A percentile compares a stretch with the other conserved stretches of the same genome.
Evolutionary conservation across 2,888 invertebrate species (phyloP).

Genomic region (Hypomecis punctinalis): DNA sequence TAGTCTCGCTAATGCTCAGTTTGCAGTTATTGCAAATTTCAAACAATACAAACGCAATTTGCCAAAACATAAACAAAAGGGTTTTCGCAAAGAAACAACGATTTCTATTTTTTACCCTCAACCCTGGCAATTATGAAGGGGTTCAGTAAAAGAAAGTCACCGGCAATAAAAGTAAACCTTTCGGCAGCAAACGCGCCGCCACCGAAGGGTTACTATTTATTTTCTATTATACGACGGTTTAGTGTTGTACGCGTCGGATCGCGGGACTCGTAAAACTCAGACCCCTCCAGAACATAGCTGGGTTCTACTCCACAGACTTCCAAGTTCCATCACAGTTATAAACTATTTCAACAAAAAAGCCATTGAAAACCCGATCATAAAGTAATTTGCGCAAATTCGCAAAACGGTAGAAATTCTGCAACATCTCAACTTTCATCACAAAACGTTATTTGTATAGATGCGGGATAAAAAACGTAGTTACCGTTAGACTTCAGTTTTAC

Average conservation of each 20-base stretch:
- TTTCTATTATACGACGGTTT: conserved; percentile 74
- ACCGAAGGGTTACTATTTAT: conserved; percentile 82
- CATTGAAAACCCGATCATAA: conserved; percentile 73
- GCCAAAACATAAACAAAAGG: conserved; percentile 61
- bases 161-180: conserved; percentile 82
- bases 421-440: conserved; percentile 68
- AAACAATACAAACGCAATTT: conserved; percentile 51
- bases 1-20: conserved; percentile 36
- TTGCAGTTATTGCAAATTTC: conserved; percentile 44
- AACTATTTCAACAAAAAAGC: conserved; percentile 68
- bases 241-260: conserved; percentile 63
- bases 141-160: conserved; percentile 76
- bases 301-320: conserved; percentile 54
- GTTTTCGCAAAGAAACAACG: conserved; percentile 60
- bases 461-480: conserved; percentile 57
- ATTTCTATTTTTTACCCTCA: conserved; percentile 66
- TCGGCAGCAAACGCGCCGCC: conserved; percentile 76
- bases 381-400: conserved; percentile 84
- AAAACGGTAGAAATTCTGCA: conserved; percentile 77
- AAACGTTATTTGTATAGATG: conserved; percentile 67
- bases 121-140: conserved; percentile 79
- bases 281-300: conserved; percentile 57
- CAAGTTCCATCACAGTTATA: conserved; percentile 65
- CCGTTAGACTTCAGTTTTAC: conserved; percentile 65
- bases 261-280: conserved; percentile 60